Evolutionary conservation across 2,888 invertebrate species (phyloP).

Genomic region (Leptinotarsa rubiginosa): DNA sequence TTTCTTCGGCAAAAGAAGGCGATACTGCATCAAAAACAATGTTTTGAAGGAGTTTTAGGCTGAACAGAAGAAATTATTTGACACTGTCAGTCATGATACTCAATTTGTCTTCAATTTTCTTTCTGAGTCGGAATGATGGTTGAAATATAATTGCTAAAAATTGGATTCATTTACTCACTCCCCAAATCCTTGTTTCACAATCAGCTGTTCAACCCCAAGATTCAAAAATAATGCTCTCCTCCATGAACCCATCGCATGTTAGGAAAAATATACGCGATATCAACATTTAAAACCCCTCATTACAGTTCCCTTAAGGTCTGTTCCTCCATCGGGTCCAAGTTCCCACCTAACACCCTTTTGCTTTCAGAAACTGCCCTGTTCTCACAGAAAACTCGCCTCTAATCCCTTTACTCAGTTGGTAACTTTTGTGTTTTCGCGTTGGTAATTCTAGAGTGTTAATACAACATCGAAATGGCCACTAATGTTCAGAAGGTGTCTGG

Average conservation of each 20-base stretch:
- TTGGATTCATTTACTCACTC: not conserved
- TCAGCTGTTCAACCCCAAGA: constrained; percentile 34
- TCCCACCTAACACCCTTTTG: constrained; percentile 48
- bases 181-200: constrained; percentile 10
- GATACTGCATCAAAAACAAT: too few relatives aligned
- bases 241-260: constrained; percentile 49
- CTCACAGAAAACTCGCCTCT: constrained; percentile 49
- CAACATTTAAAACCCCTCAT: constrained; percentile 43
- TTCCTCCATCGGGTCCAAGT: constrained; percentile 38
- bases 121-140: not conserved
- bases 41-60: too few relatives aligned
- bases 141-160: not conserved
- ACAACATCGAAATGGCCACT: constrained; percentile 66
- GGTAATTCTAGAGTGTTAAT: constrained; percentile 60
- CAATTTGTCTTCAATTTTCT: too few relatives aligned
- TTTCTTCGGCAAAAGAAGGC: too few relatives aligned
- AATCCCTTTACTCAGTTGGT: constrained; percentile 36
- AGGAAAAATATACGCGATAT: constrained; percentile 49
- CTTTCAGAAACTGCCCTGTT: constrained; percentile 33
- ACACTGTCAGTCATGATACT: too few relatives aligned
- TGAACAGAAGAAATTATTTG: too few relatives aligned
- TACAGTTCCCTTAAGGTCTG: constrained; percentile 41
- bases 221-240: constrained; percentile 39
- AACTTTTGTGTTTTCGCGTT: constrained; percentile 46
- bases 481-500: constrained; percentile 66